A percentile compares a stretch with the other conserved stretches of the same genome.
phyloP scores from a whole-genome alignment of 2,113 vertebrate species.

The Morone chrysops region DNA sequence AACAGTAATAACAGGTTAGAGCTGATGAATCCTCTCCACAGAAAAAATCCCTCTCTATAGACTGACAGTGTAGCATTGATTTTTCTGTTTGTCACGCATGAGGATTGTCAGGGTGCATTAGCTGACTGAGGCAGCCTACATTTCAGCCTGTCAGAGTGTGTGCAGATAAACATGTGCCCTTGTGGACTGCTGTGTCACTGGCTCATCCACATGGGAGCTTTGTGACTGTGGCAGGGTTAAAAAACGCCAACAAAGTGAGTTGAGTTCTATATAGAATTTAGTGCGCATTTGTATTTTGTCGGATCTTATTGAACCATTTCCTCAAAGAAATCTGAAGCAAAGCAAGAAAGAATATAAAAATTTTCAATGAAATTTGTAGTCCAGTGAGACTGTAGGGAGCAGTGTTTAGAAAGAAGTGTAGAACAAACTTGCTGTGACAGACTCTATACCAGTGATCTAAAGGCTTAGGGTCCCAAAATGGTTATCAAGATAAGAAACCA shows the following conservation, averaged over 20 bases:
- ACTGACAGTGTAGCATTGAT: slow-evolving; percentile 55
- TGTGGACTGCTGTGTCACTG: neutral
- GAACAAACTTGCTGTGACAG: neutral
- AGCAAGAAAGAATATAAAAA: neutral
- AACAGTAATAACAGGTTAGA: slow-evolving; percentile 26
- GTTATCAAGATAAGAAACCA: neutral
- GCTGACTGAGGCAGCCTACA: slow-evolving; percentile 42
- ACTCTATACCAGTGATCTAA: neutral
- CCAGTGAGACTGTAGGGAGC: neutral
- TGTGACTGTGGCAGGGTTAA: neutral
- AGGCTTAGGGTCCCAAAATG: neutral
- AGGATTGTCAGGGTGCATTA: slow-evolving; percentile 61
- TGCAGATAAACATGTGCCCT: slow-evolving; percentile 39
- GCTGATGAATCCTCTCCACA: slow-evolving; percentile 25
- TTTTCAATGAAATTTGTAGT: neutral
- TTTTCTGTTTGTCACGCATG: slow-evolving; percentile 39
- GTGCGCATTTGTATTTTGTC: neutral
- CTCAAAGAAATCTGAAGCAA: neutral
- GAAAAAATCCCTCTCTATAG: slow-evolving; percentile 16
- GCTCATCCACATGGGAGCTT: slow-evolving; percentile 9
- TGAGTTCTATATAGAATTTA: too few species aligned
- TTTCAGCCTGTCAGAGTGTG: slow-evolving; percentile 37
- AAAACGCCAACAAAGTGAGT: neutral
- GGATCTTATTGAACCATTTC: neutral
- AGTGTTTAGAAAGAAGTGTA: neutral